Conservation (phyloP, 2,113 vertebrate species). For the Petaurus breviceps region DNA sequence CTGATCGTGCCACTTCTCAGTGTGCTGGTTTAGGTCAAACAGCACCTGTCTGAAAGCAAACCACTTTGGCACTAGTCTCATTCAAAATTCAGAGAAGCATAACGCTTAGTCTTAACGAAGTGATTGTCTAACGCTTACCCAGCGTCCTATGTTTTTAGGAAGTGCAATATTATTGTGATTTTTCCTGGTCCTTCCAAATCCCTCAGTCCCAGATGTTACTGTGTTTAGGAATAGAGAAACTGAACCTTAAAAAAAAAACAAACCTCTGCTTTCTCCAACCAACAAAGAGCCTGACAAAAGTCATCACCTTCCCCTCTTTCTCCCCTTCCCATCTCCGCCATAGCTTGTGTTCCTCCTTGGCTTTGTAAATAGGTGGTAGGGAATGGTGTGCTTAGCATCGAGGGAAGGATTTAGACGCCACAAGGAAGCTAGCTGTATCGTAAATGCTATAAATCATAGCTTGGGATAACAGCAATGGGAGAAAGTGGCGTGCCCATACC, state of each 20-base stretch:
- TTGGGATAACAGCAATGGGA: not conserved
- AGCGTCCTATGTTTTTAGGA: not conserved
- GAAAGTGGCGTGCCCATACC: not conserved
- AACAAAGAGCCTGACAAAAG: not conserved
- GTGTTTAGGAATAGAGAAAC: not conserved
- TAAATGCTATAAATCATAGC: not conserved
- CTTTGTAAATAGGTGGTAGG: not conserved
- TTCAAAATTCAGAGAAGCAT: not conserved
- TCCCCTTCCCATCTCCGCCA: not conserved
- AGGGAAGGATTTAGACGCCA: not conserved
- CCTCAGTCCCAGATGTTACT: not conserved
- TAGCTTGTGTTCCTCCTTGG: not conserved
- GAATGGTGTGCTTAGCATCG: not conserved
- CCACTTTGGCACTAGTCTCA: not conserved
- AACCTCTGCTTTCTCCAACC: not conserved
- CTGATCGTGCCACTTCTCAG: not conserved
- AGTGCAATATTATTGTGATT: not conserved
- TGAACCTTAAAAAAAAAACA: not conserved
- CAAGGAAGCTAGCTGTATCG: not conserved
- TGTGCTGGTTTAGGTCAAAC: not conserved
- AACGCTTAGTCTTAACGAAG: not conserved
- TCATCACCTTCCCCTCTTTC: not conserved
- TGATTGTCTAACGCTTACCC: not conserved
- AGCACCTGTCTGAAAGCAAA: not conserved
- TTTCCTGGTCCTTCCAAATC: not conserved